Base-by-base conservation (phyloP, 2,113 vertebrate species). In the Cynocephalus volans region DNA sequence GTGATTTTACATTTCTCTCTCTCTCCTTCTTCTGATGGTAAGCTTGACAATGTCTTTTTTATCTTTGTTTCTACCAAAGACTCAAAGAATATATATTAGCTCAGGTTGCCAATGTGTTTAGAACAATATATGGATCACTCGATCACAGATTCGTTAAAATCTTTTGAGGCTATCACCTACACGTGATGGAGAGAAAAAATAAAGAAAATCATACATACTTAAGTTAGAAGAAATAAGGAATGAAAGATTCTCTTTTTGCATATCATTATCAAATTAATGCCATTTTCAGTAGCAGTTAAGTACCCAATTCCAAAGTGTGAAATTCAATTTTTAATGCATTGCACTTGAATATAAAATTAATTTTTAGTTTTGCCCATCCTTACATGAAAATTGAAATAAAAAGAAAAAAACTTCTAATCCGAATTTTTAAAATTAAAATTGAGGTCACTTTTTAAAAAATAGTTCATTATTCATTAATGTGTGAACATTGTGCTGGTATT, bases 261-360 rank as follows among this genome's bases (percentile, higher is more conserved):
- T 97, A 92, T 48, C 9, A 83, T 94, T 96, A 90, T 85, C 62
- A 90, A 92, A 96, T 85, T 90, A 97, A 91, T 96, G 21, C 5
- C 60, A 90, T 94, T 96, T 94, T 81, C 31, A 91, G 31, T 52
- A 76, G 15, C 26, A 95, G 70, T 95, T 81, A 93, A 70, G 36
- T 86, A n/a, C 28, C 24, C 15, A 76, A 62, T 90, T 97, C 8
- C 23, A 56, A 96, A 83, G 36, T 87, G 82, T 96, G 82, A 93
- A 95, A 97, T 95, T 93, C 48, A 92, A 90, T 92, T 96, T 95
- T 96, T 96, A 95, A 96, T 96, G 36, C 86, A 54, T 50, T 85
- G 33, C 64, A 86, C 62, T 94, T 93, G 77, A 93, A 33, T 70
- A 91, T 70, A 87, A 96, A 96, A 76, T 36, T 56, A 82, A 80